Conservation (phyloP, 92 coral and sea anemone species). For the Epizoanthus stellaris region DNA sequence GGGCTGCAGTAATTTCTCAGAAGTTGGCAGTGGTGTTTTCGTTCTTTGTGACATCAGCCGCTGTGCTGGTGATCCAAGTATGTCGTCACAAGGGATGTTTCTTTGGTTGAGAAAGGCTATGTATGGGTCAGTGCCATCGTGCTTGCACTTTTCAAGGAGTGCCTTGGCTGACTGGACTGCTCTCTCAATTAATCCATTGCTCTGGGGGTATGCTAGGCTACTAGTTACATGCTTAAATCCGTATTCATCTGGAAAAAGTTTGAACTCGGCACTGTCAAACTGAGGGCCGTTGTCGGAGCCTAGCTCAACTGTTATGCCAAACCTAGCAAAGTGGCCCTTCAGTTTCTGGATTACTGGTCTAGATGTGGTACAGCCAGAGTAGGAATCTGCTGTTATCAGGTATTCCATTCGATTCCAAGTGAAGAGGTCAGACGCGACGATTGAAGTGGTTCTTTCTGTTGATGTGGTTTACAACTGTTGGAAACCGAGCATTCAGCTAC, state of each 20-base stretch:
- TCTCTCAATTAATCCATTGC: constrained; percentile 57
- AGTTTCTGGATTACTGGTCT: too few relatives aligned
- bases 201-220: too few relatives aligned
- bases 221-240: constrained; percentile 17
- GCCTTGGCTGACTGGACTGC: constrained; percentile 53
- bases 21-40: constrained; percentile 34
- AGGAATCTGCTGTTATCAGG: too few relatives aligned
- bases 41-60: constrained; percentile 52
- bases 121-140: constrained; percentile 43
- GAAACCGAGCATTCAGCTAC: too few relatives aligned
- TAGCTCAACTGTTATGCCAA: too few relatives aligned
- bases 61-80: constrained; percentile 55
- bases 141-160: constrained; percentile 50
- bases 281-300: too few relatives aligned
- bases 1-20: constrained; percentile 34
- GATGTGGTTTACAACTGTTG: too few relatives aligned
- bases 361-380: too few relatives aligned
- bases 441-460: too few relatives aligned
- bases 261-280: neutral
- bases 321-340: too few relatives aligned
- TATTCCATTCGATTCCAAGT: neutral
- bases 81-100: constrained; percentile 43
- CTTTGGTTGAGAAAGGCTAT: constrained; percentile 48
- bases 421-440: too few relatives aligned
- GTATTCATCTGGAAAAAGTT: constrained; percentile 52